Percentiles rank a stretch among this genome's conserved stretches.
Evolutionary conservation across 2,113 vertebrate genomes (phyloP).

Genomic region (Macroglossus sobrinus): DNA sequence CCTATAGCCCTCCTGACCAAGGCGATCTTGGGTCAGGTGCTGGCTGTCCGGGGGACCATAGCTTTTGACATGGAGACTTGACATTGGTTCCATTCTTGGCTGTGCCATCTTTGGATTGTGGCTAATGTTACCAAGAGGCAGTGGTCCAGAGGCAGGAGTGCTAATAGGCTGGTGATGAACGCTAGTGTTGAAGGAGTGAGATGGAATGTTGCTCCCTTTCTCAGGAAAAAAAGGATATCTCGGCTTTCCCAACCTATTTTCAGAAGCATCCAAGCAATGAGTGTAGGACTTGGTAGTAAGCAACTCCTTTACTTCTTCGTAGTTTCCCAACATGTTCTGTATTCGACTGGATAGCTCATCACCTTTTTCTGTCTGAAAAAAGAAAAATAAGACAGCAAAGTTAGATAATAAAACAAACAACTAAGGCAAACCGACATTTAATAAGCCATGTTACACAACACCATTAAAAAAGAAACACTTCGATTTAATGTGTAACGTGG

Average conservation of each 20-base stretch:
- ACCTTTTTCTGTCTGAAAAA: conserved; percentile 90
- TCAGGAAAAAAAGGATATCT: conserved; percentile 71
- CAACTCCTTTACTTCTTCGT: conserved; percentile 90
- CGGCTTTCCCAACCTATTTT: conserved; percentile 70
- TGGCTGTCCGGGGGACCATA: conserved; percentile 43
- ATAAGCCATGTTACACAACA: not conserved
- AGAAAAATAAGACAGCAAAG: conserved; percentile 39
- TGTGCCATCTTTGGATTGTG: conserved; percentile 78
- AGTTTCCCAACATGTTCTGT: conserved; percentile 94
- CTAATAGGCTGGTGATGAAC: conserved; percentile 70
- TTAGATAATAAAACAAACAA: not conserved
- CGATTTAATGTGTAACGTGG: not conserved
- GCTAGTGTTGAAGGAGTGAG: conserved; percentile 79
- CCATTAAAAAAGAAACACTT: not conserved
- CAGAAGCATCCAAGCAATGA: conserved; percentile 76
- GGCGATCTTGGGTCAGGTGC: conserved; percentile 66
- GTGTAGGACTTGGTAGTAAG: conserved; percentile 80
- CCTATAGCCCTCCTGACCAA: conserved; percentile 47
- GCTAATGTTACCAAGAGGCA: conserved; percentile 63
- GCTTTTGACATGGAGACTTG: conserved; percentile 69
- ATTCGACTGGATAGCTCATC: conserved; percentile 94
- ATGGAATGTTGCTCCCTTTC: conserved; percentile 65
- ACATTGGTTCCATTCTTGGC: conserved; percentile 65
- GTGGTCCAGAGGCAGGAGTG: conserved; percentile 67
- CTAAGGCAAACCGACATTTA: not conserved